phyloP scores from a whole-genome alignment of 2,888 invertebrate genomes.

The Sesia bembeciformis region DNA sequence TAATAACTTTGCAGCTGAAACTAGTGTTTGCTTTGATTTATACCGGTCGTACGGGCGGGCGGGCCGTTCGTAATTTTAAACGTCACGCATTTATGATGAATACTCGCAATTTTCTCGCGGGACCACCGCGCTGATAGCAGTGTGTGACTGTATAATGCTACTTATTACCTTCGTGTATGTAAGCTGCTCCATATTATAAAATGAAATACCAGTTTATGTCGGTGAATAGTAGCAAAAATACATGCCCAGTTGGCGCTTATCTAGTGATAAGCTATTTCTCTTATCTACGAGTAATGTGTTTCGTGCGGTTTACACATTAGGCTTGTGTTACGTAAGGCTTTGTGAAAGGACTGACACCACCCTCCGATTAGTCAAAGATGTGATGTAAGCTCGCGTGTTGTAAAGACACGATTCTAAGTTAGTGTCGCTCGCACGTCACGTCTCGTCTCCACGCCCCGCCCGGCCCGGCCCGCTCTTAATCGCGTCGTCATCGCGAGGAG shows the following conservation, averaged over 20 bases:
- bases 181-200: neutral
- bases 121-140: slow-evolving; percentile 43
- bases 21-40: slow-evolving; percentile 64
- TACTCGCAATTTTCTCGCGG: slow-evolving; percentile 66
- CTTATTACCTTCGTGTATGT: neutral
- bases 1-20: slow-evolving; percentile 28
- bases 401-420: slow-evolving; percentile 25
- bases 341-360: slow-evolving; percentile 12
- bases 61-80: slow-evolving; percentile 61
- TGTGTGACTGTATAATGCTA: neutral
- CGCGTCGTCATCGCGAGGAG: slow-evolving; percentile 60
- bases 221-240: no score
- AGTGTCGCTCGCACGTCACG: slow-evolving; percentile 35
- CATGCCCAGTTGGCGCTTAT: no score
- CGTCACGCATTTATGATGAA: slow-evolving; percentile 70
- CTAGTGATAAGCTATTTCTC: no score
- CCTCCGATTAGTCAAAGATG: slow-evolving; percentile 27
- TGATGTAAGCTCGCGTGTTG: slow-evolving; percentile 31
- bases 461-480: slow-evolving; percentile 33
- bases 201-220: no score
- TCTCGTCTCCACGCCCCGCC: slow-evolving; percentile 18
- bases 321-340: slow-evolving; percentile 3
- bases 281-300: neutral
- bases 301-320: slow-evolving; percentile 7
- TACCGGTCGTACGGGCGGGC: slow-evolving; percentile 37